Percentiles rank a stretch among this genome's conserved stretches.
Evolutionary conservation across 2,888 invertebrate species (phyloP).

Genomic region (Nephrotoma flavescens): DNA sequence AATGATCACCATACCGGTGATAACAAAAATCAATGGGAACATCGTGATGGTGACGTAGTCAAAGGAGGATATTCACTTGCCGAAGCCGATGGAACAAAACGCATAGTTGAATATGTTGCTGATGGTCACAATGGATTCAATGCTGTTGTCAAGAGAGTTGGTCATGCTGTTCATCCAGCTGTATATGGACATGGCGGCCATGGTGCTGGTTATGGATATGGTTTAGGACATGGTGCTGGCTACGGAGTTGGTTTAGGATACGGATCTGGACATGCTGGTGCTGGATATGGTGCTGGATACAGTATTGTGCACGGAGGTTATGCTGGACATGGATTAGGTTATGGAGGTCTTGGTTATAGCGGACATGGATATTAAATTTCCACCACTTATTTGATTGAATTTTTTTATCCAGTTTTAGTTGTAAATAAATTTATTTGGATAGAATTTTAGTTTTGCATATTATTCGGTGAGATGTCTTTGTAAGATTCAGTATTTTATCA

Average conservation of each 20-base stretch:
- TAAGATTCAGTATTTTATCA: too few relatives aligned
- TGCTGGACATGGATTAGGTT: not conserved
- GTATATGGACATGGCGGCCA: constrained; percentile 9
- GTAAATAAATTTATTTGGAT: too few relatives aligned
- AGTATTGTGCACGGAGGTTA: not conserved
- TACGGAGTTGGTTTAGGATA: not conserved
- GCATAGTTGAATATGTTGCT: constrained; percentile 34
- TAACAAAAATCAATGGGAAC: constrained; percentile 35
- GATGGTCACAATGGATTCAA: constrained; percentile 36
- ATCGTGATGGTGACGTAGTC: constrained; percentile 36
- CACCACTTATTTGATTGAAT: not conserved
- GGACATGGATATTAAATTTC: not conserved
- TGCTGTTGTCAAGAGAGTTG: constrained; percentile 34
- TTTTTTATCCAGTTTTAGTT: too few relatives aligned
- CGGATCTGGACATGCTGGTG: not conserved
- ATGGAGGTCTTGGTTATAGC: not conserved
- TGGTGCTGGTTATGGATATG: not conserved
- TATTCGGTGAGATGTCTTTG: too few relatives aligned
- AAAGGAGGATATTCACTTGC: constrained; percentile 35
- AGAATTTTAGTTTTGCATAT: too few relatives aligned
- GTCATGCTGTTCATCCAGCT: constrained; percentile 20
- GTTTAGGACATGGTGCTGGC: not conserved
- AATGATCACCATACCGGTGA: constrained; percentile 35
- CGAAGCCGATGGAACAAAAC: constrained; percentile 34
- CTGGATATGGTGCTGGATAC: not conserved